A percentile compares a stretch with the other conserved stretches of the same genome.
These are phyloP conservation scores for Microcebus murinus DNA, from an alignment of 2,113 vertebrate genomes.

Conservation along the genomic window DNA sequence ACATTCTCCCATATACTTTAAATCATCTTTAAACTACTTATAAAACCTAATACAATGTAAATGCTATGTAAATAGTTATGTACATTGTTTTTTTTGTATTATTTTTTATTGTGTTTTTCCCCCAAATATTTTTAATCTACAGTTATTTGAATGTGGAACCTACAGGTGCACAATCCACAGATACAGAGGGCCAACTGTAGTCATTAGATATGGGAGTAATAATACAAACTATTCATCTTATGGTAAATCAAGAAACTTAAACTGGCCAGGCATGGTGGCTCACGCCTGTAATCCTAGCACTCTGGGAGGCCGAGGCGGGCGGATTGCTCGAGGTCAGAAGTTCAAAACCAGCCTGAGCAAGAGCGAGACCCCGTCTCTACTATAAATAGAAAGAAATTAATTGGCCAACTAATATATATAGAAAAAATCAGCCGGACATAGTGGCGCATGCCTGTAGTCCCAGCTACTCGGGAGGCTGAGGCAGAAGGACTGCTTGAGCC, in stretches of 20 bases:
- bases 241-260: slow-evolving; percentile 35
- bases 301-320: too few relatives aligned
- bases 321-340: too few relatives aligned
- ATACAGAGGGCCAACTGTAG: neutral
- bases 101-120: neutral
- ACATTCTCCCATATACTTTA: neutral
- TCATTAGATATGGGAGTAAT: neutral
- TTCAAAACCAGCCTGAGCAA: too few relatives aligned
- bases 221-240: slow-evolving; percentile 18
- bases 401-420: too few relatives aligned
- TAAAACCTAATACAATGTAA: neutral
- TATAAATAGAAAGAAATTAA: too few relatives aligned
- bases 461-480: too few relatives aligned
- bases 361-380: too few relatives aligned
- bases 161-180: neutral
- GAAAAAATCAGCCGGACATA: too few relatives aligned
- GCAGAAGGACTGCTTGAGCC: too few relatives aligned
- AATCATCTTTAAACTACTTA: neutral
- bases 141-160: neutral
- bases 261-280: too few relatives aligned
- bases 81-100: neutral
- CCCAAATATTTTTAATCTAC: neutral
- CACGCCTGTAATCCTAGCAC: too few relatives aligned
- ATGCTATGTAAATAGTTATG: neutral
- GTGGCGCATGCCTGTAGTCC: too few relatives aligned